Evolutionary conservation across 2,888 invertebrate species (phyloP).

Genomic region (Ochlodes sylvanus): DNA sequence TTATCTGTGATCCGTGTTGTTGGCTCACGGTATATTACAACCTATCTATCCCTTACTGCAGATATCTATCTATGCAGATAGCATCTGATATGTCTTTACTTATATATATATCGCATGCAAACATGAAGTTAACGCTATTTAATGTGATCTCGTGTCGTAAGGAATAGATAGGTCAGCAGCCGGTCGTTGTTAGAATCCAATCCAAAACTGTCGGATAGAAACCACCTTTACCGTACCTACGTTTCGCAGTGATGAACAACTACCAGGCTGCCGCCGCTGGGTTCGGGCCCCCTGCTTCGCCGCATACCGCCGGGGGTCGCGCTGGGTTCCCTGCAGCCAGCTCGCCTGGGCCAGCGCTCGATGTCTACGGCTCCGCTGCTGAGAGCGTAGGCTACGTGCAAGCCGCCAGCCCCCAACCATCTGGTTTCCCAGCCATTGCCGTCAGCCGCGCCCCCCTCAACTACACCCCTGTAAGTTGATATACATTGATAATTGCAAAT

Average conservation of each 20-base stretch:
- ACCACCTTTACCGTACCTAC: slow-evolving; percentile 13
- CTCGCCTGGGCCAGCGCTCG: slow-evolving; percentile 96
- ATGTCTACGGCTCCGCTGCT: slow-evolving; percentile 96
- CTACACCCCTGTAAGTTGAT: slow-evolving; percentile 94
- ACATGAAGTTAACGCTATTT: no score
- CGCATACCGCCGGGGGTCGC: slow-evolving; percentile 89
- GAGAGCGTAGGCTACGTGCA: slow-evolving; percentile 98
- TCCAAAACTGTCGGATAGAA: no score
- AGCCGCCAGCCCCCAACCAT: slow-evolving; percentile 98
- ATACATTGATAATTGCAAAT: background rate
- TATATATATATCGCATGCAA: no score
- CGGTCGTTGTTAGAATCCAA: no score
- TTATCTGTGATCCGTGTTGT: background rate
- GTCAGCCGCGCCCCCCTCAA: slow-evolving; percentile 97
- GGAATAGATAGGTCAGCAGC: no score
- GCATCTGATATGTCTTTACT: no score
- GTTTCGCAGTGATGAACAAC: slow-evolving; percentile 96
- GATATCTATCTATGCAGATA: no score
- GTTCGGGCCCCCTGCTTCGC: slow-evolving; percentile 93
- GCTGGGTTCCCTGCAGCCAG: slow-evolving; percentile 96
- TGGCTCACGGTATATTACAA: background rate
- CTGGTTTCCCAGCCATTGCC: slow-evolving; percentile 97
- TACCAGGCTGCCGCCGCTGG: slow-evolving; percentile 94
- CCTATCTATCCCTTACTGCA: background rate
- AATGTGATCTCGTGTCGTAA: no score